Percentiles rank a stretch among this genome's conserved stretches.
Evolutionary conservation across 2,888 invertebrate genomes (phyloP).

Genomic region (Eupithecia dodoneata): DNA sequence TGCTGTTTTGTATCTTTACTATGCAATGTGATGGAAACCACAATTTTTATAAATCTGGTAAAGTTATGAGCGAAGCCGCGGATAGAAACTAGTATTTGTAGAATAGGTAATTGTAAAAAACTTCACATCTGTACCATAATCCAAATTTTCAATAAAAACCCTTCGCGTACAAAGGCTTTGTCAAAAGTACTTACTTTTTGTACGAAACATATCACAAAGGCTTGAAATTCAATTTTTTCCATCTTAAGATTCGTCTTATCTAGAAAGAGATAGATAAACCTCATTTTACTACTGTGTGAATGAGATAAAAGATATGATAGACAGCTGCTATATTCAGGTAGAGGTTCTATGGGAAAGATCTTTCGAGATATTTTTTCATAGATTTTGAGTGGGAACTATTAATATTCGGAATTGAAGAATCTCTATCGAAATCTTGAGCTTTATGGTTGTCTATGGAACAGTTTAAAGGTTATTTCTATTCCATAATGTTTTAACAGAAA

Average conservation of each 20-base stretch:
- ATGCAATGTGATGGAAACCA: too few relatives aligned
- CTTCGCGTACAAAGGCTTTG: constrained; percentile 12
- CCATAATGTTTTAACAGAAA: too few relatives aligned
- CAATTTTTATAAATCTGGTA: too few relatives aligned
- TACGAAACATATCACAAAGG: constrained; percentile 23
- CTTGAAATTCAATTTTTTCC: constrained; percentile 37
- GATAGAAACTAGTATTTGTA: too few relatives aligned
- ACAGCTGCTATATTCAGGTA: constrained; percentile 79
- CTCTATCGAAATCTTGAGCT: constrained; percentile 9
- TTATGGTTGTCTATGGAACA: too few relatives aligned
- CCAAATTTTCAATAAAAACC: background rate
- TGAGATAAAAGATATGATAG: constrained; percentile 63
- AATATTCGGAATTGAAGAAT: constrained; percentile 34
- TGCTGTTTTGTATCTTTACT: too few relatives aligned
- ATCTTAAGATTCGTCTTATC: constrained; percentile 57
- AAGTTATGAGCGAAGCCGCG: too few relatives aligned
- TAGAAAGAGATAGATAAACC: constrained; percentile 53
- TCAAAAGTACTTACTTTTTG: constrained; percentile 22
- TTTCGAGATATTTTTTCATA: constrained; percentile 59
- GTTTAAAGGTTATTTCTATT: too few relatives aligned
- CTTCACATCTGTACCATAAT: background rate
- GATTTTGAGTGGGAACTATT: constrained; percentile 47
- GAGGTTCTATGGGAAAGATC: constrained; percentile 64
- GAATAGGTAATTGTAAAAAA: background rate
- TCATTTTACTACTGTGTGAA: constrained; percentile 44